phyloP scores from a whole-genome alignment of 2,113 vertebrate genomes.

The Ginglymostoma cirratum region DNA sequence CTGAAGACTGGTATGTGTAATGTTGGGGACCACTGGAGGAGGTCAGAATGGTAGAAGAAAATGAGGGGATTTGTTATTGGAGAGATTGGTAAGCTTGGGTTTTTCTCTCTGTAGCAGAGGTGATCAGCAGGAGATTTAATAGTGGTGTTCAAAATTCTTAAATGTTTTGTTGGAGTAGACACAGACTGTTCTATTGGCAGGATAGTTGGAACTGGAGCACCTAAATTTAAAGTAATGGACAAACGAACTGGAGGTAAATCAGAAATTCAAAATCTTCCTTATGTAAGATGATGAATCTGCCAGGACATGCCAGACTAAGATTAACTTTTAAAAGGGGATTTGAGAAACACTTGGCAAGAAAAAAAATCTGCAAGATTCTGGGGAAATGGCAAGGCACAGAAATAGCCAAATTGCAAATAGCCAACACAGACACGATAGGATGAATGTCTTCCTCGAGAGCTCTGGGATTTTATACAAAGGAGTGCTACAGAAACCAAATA shows the following conservation, averaged over 20 bases:
- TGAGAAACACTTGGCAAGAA: neutral
- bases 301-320: neutral
- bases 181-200: neutral
- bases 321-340: neutral
- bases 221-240: neutral
- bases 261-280: neutral
- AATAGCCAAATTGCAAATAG: neutral
- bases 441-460: neutral
- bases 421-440: neutral
- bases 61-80: neutral
- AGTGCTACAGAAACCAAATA: neutral
- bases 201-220: neutral
- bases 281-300: neutral
- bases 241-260: neutral
- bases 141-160: neutral
- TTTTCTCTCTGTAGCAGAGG: neutral
- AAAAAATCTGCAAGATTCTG: neutral
- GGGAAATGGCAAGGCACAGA: neutral
- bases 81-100: neutral
- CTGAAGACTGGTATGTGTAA: no score
- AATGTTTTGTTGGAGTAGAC: neutral
- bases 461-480: neutral
- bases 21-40: no score
- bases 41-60: neutral
- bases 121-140: neutral